Evolutionary conservation across 2,797 vertebrate species (phyloP).

Genomic region (Hephaestus fuliginosus): DNA sequence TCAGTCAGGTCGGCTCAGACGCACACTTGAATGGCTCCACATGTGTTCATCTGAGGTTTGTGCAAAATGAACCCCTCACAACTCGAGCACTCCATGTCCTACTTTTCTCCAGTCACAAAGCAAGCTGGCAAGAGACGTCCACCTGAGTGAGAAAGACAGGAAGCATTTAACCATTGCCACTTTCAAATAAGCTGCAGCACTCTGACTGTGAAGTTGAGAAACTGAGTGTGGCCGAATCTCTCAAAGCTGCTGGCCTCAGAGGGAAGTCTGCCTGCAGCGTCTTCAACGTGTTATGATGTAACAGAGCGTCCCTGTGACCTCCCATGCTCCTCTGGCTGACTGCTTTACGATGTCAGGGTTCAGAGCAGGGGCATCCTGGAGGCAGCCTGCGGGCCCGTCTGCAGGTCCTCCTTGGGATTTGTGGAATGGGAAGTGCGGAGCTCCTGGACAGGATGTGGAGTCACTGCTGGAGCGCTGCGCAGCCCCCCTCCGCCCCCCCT

Average conservation of each 20-base stretch:
- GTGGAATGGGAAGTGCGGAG: slow-evolving; percentile 78
- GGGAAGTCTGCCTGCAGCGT: neutral
- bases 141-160: neutral
- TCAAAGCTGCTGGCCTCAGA: neutral
- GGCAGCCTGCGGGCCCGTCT: slow-evolving; percentile 9
- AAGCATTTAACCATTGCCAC: no score
- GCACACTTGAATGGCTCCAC: neutral
- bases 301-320: slow-evolving; percentile 12
- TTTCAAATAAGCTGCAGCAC: no score
- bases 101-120: neutral
- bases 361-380: slow-evolving; percentile 24
- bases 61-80: neutral
- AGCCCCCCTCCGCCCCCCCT: slow-evolving; percentile 32
- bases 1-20: neutral
- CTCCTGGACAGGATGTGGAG: slow-evolving; percentile 80
- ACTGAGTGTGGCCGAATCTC: no score
- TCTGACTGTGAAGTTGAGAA: no score
- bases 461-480: slow-evolving; percentile 39
- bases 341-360: slow-evolving; percentile 56
- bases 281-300: neutral
- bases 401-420: slow-evolving; percentile 51
- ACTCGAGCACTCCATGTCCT: neutral
- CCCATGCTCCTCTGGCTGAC: neutral
- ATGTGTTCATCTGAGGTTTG: neutral
- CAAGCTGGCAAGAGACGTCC: neutral